phyloP scores from a whole-genome alignment of 2,797 vertebrate species.

The Sebastes iracundus region DNA sequence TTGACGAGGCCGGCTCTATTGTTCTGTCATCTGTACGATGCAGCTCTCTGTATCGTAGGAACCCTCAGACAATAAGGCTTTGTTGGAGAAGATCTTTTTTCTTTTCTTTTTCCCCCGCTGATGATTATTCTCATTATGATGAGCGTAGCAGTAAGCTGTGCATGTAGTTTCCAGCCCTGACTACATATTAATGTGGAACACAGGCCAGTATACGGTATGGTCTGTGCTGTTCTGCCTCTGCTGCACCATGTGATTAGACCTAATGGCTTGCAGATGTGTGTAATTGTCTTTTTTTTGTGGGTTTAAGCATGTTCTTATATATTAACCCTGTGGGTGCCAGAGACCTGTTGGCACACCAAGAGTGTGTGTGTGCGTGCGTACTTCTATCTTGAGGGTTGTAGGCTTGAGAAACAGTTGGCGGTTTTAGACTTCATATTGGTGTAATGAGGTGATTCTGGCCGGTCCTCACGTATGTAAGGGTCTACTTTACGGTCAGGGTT shows the following conservation, averaged over 20 bases:
- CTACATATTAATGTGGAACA: conserved; percentile 35
- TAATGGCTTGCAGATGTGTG: conserved; percentile 80
- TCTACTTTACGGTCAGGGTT: background rate
- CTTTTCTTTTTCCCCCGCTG: background rate
- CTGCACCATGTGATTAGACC: conserved; percentile 61
- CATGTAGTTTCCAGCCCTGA: conserved; percentile 44
- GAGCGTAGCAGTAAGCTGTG: conserved; percentile 23
- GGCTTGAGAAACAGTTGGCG: background rate
- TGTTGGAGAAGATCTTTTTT: conserved; percentile 35
- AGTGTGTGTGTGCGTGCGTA: background rate
- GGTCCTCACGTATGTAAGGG: background rate
- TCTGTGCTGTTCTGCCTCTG: conserved; percentile 41
- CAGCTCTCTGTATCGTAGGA: background rate
- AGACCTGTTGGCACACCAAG: conserved; percentile 18
- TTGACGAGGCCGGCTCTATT: conserved; percentile 25
- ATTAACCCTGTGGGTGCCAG: conserved; percentile 56
- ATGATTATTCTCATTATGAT: conserved; percentile 55
- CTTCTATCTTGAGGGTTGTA: background rate
- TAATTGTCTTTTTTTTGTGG: conserved; percentile 62
- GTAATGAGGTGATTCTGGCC: background rate
- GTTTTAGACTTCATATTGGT: background rate
- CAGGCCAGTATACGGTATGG: conserved; percentile 25
- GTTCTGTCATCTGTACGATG: conserved; percentile 8
- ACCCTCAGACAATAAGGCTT: conserved; percentile 45
- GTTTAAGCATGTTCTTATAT: conserved; percentile 65